Evolutionary conservation across 64 coral and sea anemone species (phyloP).

Genomic region (Pocillopora verrucosa): DNA sequence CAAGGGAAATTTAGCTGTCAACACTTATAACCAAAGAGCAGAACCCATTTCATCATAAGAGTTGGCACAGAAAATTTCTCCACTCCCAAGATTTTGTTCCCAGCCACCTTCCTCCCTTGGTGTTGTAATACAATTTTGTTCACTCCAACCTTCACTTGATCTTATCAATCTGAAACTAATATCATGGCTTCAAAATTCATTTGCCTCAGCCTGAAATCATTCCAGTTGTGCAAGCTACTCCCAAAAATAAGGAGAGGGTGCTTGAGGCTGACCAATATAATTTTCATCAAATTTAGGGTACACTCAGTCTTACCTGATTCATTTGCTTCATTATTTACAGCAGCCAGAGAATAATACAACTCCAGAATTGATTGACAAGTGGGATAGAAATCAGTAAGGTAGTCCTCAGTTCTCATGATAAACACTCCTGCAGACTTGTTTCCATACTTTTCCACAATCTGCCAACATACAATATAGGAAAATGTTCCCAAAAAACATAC

Average conservation of each 20-base stretch:
- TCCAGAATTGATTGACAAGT: conserved; percentile 33
- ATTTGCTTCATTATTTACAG: conserved; percentile 52
- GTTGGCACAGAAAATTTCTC: too few relatives aligned
- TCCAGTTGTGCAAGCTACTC: too few relatives aligned
- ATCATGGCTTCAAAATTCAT: too few relatives aligned
- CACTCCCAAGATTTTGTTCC: too few relatives aligned
- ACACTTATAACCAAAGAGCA: too few relatives aligned
- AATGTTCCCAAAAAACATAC: neutral
- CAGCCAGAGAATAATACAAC: conserved; percentile 71
- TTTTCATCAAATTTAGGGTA: neutral
- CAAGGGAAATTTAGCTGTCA: too few relatives aligned
- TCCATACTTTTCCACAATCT: conserved; percentile 44
- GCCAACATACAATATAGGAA: neutral
- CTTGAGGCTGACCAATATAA: neutral
- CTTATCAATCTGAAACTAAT: too few relatives aligned
- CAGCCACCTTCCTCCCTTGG: too few relatives aligned
- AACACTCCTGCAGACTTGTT: conserved; percentile 64
- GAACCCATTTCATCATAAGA: too few relatives aligned
- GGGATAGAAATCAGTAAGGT: conserved; percentile 69
- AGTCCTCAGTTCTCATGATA: conserved; percentile 64
- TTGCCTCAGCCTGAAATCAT: too few relatives aligned
- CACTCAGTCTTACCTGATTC: neutral
- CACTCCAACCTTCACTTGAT: too few relatives aligned
- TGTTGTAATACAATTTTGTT: too few relatives aligned
- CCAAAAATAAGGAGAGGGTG: neutral